Conservation (phyloP, 2,113 vertebrate genomes). For the Aegypius monachus region DNA sequence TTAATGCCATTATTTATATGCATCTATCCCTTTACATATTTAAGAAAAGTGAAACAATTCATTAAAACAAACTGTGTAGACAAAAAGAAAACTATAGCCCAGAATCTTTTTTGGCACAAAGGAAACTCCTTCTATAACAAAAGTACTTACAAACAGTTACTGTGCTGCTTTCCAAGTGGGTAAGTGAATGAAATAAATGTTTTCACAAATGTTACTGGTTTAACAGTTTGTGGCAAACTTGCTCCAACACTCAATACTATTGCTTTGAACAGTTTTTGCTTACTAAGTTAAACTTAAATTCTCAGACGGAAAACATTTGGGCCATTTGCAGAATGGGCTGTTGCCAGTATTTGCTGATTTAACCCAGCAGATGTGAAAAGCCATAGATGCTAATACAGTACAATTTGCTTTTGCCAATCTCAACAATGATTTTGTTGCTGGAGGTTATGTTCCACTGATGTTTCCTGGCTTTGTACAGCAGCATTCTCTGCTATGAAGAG, state of each 20-base stretch:
- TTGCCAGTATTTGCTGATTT: conserved; percentile 73
- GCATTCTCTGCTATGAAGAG: conserved; percentile 25
- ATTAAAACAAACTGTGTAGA: neutral
- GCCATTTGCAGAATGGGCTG: conserved; percentile 71
- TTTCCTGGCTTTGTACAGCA: conserved; percentile 25
- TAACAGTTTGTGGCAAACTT: conserved; percentile 10
- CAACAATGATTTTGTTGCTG: conserved; percentile 59
- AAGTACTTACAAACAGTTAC: neutral
- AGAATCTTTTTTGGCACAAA: neutral
- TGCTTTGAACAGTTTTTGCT: conserved; percentile 70
- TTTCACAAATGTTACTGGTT: neutral
- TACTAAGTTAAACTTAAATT: conserved; percentile 74
- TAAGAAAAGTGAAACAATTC: neutral
- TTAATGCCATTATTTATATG: neutral
- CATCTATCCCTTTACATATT: neutral
- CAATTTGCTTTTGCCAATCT: conserved; percentile 64
- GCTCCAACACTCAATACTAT: neutral
- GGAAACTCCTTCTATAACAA: neutral
- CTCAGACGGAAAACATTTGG: conserved; percentile 75
- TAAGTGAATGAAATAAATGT: neutral
- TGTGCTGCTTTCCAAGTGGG: neutral
- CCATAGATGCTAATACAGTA: conserved; percentile 61
- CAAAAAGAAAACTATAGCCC: neutral
- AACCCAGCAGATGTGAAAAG: conserved; percentile 73
- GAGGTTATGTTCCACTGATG: conserved; percentile 47